Evolutionary conservation across 2,797 vertebrate genomes (phyloP).

Genomic region (Uromys caudimaculatus): DNA sequence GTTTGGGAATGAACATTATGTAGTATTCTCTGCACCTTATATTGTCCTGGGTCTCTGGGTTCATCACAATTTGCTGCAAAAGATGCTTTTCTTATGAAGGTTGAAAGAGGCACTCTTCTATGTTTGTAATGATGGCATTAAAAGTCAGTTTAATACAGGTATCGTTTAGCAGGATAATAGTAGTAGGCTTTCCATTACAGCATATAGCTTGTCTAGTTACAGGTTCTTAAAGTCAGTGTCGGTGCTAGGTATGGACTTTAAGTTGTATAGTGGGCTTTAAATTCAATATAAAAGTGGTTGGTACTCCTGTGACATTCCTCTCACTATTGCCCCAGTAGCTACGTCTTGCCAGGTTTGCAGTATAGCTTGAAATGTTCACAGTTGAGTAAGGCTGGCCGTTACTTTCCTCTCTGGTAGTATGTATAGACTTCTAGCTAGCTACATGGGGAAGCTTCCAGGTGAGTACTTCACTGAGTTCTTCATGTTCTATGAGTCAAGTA

Average conservation of each 20-base stretch:
- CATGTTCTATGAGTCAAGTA: background rate
- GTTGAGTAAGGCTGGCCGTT: too few species aligned
- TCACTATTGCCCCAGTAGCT: background rate
- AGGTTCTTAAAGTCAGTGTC: background rate
- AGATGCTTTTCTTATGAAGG: background rate
- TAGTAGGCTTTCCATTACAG: background rate
- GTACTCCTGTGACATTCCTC: background rate
- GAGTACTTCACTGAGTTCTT: background rate
- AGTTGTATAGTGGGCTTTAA: background rate
- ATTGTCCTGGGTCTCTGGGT: too few species aligned
- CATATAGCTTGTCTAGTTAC: background rate
- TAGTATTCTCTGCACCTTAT: background rate
- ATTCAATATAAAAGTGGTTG: background rate
- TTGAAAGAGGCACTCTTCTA: background rate
- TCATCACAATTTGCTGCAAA: background rate
- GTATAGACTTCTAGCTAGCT: background rate
- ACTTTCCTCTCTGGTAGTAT: background rate
- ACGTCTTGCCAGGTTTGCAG: background rate
- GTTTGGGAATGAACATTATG: background rate
- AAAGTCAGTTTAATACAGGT: background rate
- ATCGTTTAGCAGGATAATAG: background rate
- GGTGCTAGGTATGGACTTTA: background rate
- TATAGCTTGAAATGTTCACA: background rate
- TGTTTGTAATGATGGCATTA: background rate
- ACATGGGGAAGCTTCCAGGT: background rate